These are phyloP conservation scores for Rotaria magnacalcarata DNA, from an alignment of 2,888 invertebrate genomes.

Conservation along the genomic window DNA sequence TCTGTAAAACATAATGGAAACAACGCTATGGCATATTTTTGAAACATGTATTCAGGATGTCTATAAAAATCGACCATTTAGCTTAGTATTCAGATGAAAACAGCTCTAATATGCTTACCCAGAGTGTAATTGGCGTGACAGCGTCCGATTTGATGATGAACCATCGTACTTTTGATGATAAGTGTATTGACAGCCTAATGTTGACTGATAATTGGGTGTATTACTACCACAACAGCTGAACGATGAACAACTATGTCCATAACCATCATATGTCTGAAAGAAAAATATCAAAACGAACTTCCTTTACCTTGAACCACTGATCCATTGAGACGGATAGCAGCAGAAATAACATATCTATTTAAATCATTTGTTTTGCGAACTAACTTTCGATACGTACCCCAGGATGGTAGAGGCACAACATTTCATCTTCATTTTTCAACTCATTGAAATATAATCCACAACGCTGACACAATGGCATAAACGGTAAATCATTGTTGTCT, in stretches of 20 bases:
- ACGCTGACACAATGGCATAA: background rate
- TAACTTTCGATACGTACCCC: background rate
- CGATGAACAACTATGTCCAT: background rate
- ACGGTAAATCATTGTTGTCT: background rate
- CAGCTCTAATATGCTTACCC: background rate
- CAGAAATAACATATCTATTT: no score
- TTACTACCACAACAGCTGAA: background rate
- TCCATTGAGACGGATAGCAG: no score
- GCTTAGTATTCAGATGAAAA: background rate
- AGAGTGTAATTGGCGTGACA: background rate
- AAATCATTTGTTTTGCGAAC: no score
- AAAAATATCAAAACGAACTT: no score
- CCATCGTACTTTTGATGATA: background rate
- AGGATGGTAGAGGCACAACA: constrained; percentile 1
- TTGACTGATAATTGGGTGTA: background rate
- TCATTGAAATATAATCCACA: background rate
- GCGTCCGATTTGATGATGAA: background rate
- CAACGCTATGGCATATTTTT: background rate
- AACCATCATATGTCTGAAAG: background rate
- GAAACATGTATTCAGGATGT: constrained; percentile 11
- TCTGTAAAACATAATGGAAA: background rate
- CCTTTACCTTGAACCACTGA: no score
- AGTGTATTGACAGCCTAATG: background rate
- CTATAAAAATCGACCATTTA: background rate
- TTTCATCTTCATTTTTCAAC: background rate